Evolutionary conservation across 2,113 vertebrate genomes (phyloP), one percentile per base, ranked within the genome.

Genomic region (Platysteira castanea): DNA sequence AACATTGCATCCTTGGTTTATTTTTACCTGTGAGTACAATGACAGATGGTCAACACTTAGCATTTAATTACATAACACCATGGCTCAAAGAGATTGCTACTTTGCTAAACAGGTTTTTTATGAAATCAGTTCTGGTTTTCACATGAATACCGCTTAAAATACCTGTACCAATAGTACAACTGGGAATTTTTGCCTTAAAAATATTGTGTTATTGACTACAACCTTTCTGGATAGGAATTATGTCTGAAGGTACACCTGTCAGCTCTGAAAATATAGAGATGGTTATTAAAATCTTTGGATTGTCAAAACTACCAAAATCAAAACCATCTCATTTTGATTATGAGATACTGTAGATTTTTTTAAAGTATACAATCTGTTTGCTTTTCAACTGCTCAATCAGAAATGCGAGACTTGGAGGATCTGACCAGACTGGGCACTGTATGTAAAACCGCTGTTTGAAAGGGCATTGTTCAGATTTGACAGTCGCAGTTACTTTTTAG

Each of bases 1-100:
- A 89, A 73, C 83, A 14, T 53, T 89, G 49, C 83, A 76, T 81
- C 57, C 6, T 7, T 60, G 69, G 28, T 73, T 91, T 95, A 57
- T 94, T 92, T 97, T 96, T 93, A 74, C 89, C 80, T 67, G 35
- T 57, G 60, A 92, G 23, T 81, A 84, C 70, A 52, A 54, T 90
- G 90, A 92, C 94, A 97, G 95, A 96, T 96, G 96, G 96, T 94
- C 89, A 95, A 85, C 93, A 87, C 84, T 93, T 81, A 88, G 53
- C 54, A 86, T 96, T 95, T 96, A 96, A 96, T 97, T 97, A 97
- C 69, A 78, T 95, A 96, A 69, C 80, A 68, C 79, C 78, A 78
- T 80, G 39, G 60, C 82, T 93, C 65, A 93, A 53, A 95, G 86
- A 84, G 54, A 68, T 85, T 89, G n/a, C 84, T 96, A 63, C 88